A percentile compares a stretch with the other conserved stretches of the same genome.
phyloP scores from a whole-genome alignment of 2,888 invertebrate species.

The Ophion obscuratus region DNA sequence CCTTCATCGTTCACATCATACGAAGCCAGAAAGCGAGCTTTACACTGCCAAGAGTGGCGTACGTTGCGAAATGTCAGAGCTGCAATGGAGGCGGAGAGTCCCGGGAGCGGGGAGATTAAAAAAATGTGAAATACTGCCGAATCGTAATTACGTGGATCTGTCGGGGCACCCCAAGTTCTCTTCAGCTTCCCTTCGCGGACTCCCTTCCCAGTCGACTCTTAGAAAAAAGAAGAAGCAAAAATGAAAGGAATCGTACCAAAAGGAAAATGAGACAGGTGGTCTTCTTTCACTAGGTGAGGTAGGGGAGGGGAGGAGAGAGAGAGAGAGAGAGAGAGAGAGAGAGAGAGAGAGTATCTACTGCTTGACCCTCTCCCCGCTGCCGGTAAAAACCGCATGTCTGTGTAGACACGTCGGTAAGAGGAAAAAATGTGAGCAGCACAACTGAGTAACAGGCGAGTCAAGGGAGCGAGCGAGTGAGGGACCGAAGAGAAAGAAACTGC shows the following conservation, averaged over 20 bases:
- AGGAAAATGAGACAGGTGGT: slow-evolving; percentile 60
- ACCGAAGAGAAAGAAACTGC: slow-evolving; percentile 60
- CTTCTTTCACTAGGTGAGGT: slow-evolving; percentile 37
- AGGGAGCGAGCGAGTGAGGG: slow-evolving; percentile 50
- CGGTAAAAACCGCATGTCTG: slow-evolving; percentile 58
- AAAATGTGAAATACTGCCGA: slow-evolving; percentile 61
- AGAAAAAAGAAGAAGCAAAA: slow-evolving; percentile 43
- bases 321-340: not conserved
- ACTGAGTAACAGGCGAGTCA: slow-evolving; percentile 59
- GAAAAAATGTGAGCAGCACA: slow-evolving; percentile 62
- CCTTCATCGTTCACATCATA: too few species aligned
- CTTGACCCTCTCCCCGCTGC: not conserved
- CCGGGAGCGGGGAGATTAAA: slow-evolving; percentile 16
- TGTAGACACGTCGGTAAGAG: slow-evolving; percentile 51
- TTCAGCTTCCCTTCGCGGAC: slow-evolving; percentile 51
- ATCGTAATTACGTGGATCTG: slow-evolving; percentile 69
- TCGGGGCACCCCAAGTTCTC: slow-evolving; percentile 61
- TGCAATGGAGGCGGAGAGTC: slow-evolving; percentile 68
- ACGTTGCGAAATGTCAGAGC: too few species aligned
- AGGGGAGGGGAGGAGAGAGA: not conserved
- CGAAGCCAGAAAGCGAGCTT: too few species aligned
- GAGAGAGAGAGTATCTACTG: slow-evolving; percentile 47
- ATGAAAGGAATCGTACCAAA: slow-evolving; percentile 43
- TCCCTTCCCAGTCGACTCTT: slow-evolving; percentile 47
- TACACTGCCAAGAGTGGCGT: too few species aligned